A percentile compares a stretch with the other conserved stretches of the same genome.
phyloP scores from a whole-genome alignment of 2,113 vertebrate species.

The Saimiri boliviensis region DNA sequence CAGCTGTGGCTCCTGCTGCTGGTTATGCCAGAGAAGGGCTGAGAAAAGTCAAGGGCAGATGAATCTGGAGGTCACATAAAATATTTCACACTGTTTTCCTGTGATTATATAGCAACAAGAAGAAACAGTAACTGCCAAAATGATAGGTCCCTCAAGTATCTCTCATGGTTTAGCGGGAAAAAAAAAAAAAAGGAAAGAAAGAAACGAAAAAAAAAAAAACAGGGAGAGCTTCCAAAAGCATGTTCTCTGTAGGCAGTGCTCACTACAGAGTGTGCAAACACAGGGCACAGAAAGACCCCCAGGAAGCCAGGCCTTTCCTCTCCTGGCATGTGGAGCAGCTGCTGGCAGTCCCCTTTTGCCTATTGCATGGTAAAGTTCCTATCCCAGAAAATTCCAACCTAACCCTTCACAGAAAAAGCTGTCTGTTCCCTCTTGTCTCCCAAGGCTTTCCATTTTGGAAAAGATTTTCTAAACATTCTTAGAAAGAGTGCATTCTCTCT shows the following conservation, averaged over 20 bases:
- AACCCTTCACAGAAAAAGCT: conserved; percentile 75
- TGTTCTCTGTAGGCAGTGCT: background rate
- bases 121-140: background rate
- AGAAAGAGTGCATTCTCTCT: conserved; percentile 78
- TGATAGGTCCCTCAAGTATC: background rate
- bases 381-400: conserved; percentile 1
- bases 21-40: background rate
- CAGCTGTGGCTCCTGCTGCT: background rate
- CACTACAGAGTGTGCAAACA: background rate
- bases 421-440: conserved; percentile 76
- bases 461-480: conserved; percentile 82
- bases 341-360: background rate
- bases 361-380: background rate
- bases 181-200: background rate
- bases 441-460: conserved; percentile 80
- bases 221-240: background rate
- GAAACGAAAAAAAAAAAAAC: background rate
- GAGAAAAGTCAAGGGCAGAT: background rate
- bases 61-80: background rate
- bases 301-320: background rate
- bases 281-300: fast-evolving
- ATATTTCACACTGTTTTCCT: background rate
- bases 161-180: background rate
- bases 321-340: background rate
- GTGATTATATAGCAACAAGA: background rate